These are phyloP conservation scores for Harmothoe impar DNA, from an alignment of 2,888 invertebrate genomes.

Conservation along the genomic window DNA sequence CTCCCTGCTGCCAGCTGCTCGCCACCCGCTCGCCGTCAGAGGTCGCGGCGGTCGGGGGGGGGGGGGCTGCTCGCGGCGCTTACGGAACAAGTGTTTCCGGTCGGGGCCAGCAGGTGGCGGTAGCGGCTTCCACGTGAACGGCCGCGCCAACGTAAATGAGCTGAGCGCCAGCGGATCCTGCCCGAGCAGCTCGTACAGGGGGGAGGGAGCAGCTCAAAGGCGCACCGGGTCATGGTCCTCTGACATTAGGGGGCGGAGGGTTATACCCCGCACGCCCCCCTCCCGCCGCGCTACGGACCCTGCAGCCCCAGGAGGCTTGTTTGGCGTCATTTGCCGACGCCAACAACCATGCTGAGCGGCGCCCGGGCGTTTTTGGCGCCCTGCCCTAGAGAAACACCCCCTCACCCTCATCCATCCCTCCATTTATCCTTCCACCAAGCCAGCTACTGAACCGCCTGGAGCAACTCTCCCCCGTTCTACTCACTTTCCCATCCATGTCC, in stretches of 20 bases:
- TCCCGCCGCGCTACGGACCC: background rate
- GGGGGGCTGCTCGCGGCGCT: background rate
- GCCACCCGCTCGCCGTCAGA: background rate
- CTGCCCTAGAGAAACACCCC: too few relatives aligned
- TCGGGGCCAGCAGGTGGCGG: slow-evolving; percentile 26
- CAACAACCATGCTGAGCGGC: background rate
- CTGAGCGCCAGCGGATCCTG: background rate
- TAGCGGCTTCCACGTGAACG: slow-evolving; percentile 25
- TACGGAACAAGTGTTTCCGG: slow-evolving; percentile 35
- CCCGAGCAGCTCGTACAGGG: background rate
- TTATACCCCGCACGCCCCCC: background rate
- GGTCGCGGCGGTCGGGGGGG: background rate
- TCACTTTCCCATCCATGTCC: too few relatives aligned
- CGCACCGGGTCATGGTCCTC: slow-evolving; percentile 1
- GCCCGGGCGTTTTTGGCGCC: background rate
- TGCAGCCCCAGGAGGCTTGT: background rate
- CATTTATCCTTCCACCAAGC: too few relatives aligned
- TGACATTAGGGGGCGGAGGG: slow-evolving; percentile 26
- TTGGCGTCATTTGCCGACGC: background rate
- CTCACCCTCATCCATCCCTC: too few relatives aligned
- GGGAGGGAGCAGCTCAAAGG: background rate
- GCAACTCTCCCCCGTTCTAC: too few relatives aligned
- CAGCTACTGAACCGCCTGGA: too few relatives aligned
- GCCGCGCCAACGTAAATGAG: slow-evolving; percentile 12
- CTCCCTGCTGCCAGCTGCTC: too few relatives aligned